A percentile compares a stretch with the other conserved stretches of the same genome.
Evolutionary conservation across 2,888 invertebrate genomes (phyloP).

Genomic region (Pegoplata infirma): DNA sequence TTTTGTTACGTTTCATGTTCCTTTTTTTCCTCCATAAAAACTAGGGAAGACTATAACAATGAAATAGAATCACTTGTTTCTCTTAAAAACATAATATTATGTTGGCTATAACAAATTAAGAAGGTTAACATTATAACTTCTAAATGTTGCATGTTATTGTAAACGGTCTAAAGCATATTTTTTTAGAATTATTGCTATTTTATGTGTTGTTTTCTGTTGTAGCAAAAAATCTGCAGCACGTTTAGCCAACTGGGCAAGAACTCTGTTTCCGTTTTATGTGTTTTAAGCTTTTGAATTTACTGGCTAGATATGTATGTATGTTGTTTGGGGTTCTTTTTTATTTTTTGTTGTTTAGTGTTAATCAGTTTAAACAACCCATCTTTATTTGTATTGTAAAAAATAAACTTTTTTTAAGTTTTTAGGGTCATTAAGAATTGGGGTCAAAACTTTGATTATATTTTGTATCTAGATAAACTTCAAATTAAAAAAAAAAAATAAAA

Average conservation of each 20-base stretch:
- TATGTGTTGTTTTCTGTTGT: neutral
- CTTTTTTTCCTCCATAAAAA: neutral
- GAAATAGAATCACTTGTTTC: constrained; percentile 13
- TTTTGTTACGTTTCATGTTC: neutral
- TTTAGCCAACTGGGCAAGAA: neutral
- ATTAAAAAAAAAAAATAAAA: neutral
- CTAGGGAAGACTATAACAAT: constrained; percentile 14
- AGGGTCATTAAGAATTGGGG: constrained; percentile 37
- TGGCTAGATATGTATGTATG: too few relatives aligned
- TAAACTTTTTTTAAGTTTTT: constrained; percentile 40
- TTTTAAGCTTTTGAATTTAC: neutral
- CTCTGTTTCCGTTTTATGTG: constrained; percentile 1
- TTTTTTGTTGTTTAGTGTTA: constrained; percentile 23
- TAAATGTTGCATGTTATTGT: constrained; percentile 10
- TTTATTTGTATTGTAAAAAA: constrained; percentile 14
- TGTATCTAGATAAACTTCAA: neutral
- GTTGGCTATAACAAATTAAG: constrained; percentile 32
- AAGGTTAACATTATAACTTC: constrained; percentile 22
- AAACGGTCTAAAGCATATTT: neutral
- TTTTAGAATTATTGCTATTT: neutral
- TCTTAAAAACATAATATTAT: constrained; percentile 12
- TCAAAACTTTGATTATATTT: constrained; percentile 29
- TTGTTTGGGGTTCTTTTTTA: too few relatives aligned
- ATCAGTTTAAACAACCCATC: constrained; percentile 4
- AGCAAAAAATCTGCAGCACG: constrained; percentile 8